Evolutionary conservation across 2,113 vertebrate species (phyloP), one percentile per base, ranked within the genome.

Genomic region (Axis porcinus): DNA sequence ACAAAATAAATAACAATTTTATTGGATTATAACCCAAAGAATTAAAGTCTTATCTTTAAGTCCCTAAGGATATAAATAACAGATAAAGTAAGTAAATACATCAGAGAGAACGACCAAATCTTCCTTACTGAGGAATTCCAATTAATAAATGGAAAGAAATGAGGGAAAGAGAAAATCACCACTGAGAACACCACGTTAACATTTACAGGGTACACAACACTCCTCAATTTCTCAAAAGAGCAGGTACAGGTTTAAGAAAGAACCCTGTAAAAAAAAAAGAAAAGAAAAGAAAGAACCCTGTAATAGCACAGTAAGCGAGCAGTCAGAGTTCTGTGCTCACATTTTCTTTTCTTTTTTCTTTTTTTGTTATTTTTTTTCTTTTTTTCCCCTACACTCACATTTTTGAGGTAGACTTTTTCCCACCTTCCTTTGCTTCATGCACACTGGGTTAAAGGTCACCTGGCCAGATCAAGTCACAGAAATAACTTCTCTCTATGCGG

Each of bases 81-180:
- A 50, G n/a, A 79, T 45, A 64, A 64, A 36, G 57, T 40, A 62
- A 90, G 47, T 33, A 82, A 93, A 74, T 19, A 96, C 28, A 45
- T 78, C 10, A 27, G 64, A 43, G 45, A 89, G 50, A 74, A 33
- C 2, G 14, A 57, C 27, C 23, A 70, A 91, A n/a, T 85, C 36
- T 79, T 96, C 88, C 55, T 89, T 76, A 30, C 52, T 84, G n/a
- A 95, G 40, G 58, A 87, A 95, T 92, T 95, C 50, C 19, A 92
- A 81, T 40, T 3, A 64, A 28, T 91, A 91, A 94, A 55, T 89
- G 15, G 30, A 70, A 95, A 83, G 21, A 89, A 93, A 45, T 40
- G 55, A 60, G 45, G 15, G 62, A 84, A 85, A 76, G 28, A 45
- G 54, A 67, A 96, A 54, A 87, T 57, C 17, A 50, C 54, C 82